These are phyloP conservation scores for Cetonia aurata DNA, from an alignment of 2,888 invertebrate genomes.

Conservation along the genomic window DNA sequence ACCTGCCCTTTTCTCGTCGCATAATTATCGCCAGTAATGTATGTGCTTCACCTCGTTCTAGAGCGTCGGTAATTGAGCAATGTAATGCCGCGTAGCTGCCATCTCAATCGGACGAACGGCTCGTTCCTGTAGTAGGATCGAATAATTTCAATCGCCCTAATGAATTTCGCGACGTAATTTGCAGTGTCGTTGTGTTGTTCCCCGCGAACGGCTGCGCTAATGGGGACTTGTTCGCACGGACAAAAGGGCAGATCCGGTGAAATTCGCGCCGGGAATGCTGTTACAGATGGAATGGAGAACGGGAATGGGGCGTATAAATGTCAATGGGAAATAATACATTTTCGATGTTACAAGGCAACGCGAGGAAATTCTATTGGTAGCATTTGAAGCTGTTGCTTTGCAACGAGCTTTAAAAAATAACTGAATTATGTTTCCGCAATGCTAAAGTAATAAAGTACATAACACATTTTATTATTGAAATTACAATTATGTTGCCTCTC, in stretches of 20 bases:
- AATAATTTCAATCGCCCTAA: conserved; percentile 12
- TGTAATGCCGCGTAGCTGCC: background rate
- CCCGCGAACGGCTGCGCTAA: conserved; percentile 1
- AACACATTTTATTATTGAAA: too few relatives aligned
- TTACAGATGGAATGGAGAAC: background rate
- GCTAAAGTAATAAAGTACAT: background rate
- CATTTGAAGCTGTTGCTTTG: too few relatives aligned
- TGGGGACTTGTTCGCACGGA: conserved; percentile 12
- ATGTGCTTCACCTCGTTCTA: background rate
- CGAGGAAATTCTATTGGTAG: too few relatives aligned
- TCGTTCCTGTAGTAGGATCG: conserved; percentile 8
- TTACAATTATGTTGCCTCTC: too few relatives aligned
- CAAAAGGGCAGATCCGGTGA: conserved; percentile 9
- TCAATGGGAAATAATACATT: too few relatives aligned
- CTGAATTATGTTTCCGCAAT: background rate
- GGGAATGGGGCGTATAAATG: background rate
- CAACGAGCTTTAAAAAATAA: too few relatives aligned
- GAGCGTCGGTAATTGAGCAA: background rate
- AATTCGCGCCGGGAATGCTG: background rate
- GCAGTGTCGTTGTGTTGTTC: conserved; percentile 20
- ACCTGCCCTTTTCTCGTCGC: conserved; percentile 2
- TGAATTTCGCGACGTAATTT: conserved; percentile 29
- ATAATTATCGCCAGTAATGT: background rate
- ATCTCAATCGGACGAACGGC: conserved; percentile 7
- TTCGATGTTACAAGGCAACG: too few relatives aligned